phyloP scores from a whole-genome alignment of 1,140 invertebrate genomes.

The Limonius californicus region DNA sequence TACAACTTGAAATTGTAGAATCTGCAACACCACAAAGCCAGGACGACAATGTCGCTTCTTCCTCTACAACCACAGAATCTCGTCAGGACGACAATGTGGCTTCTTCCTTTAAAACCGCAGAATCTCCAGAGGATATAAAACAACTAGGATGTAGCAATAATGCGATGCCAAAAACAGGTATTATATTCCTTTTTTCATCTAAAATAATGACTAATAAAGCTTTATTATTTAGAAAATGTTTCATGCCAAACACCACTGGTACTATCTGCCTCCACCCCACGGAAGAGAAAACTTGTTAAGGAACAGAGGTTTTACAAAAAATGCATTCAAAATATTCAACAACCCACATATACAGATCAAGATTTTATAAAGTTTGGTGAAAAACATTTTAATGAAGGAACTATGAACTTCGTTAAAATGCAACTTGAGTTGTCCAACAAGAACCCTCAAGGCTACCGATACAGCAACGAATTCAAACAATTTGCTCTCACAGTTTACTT shows the following conservation, averaged over 20 bases:
- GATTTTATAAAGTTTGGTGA: slow-evolving; percentile 9
- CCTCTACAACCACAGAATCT: too few species aligned
- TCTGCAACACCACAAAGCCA: too few species aligned
- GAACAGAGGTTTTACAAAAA: neutral
- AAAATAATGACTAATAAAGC: too few species aligned
- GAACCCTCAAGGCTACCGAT: neutral
- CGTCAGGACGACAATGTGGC: too few species aligned
- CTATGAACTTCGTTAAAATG: slow-evolving; percentile 15
- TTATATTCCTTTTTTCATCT: too few species aligned
- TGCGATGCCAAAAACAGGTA: too few species aligned
- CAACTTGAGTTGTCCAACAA: slow-evolving; percentile 4
- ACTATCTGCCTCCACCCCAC: neutral
- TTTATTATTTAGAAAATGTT: neutral
- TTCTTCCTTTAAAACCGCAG: too few species aligned
- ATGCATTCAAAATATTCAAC: neutral
- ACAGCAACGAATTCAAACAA: slow-evolving; percentile 15
- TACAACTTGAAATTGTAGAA: too few species aligned
- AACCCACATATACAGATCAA: neutral
- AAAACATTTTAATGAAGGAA: slow-evolving; percentile 9
- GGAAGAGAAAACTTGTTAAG: neutral
- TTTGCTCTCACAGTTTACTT: slow-evolving; percentile 12
- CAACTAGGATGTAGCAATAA: too few species aligned
- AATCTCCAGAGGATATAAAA: too few species aligned
- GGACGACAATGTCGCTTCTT: too few species aligned
- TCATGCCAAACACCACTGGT: neutral